A percentile compares a stretch with the other conserved stretches of the same genome.
Conservation (phyloP, 1,140 invertebrate species). For the Cherax quadricarinatus region DNA sequence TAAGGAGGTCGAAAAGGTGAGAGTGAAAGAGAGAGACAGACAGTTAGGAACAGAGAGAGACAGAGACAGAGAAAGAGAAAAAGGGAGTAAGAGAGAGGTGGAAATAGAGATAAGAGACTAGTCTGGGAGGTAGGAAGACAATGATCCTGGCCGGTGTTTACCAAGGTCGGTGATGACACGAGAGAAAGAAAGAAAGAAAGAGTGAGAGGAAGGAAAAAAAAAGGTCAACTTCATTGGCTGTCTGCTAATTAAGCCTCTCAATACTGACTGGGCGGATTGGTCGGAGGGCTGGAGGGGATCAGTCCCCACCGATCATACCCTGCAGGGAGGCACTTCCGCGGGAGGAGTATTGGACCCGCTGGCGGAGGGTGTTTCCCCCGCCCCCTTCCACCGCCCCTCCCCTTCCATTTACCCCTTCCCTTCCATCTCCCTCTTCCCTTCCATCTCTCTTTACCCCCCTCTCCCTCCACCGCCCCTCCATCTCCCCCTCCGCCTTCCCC, state of each 20-base stretch:
- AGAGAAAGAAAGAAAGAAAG: too few species aligned
- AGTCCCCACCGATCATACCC: neutral
- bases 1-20: too few species aligned
- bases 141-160: too few species aligned
- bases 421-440: neutral
- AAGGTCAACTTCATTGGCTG: neutral
- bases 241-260: neutral
- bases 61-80: too few species aligned
- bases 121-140: too few species aligned
- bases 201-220: too few species aligned
- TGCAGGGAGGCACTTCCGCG: neutral
- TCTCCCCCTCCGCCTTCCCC: neutral
- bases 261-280: neutral
- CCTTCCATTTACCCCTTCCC: neutral
- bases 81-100: too few species aligned
- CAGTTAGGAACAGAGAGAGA: too few species aligned
- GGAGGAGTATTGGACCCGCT: neutral
- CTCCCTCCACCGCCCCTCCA: neutral
- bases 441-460: neutral
- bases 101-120: too few species aligned
- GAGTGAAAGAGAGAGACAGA: too few species aligned
- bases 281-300: neutral
- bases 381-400: neutral
- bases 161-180: too few species aligned
- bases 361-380: too few species aligned